A percentile compares a stretch with the other conserved stretches of the same genome.
Evolutionary conservation across 1,140 invertebrate species (phyloP).

Genomic region (Brachystomella parvula): DNA sequence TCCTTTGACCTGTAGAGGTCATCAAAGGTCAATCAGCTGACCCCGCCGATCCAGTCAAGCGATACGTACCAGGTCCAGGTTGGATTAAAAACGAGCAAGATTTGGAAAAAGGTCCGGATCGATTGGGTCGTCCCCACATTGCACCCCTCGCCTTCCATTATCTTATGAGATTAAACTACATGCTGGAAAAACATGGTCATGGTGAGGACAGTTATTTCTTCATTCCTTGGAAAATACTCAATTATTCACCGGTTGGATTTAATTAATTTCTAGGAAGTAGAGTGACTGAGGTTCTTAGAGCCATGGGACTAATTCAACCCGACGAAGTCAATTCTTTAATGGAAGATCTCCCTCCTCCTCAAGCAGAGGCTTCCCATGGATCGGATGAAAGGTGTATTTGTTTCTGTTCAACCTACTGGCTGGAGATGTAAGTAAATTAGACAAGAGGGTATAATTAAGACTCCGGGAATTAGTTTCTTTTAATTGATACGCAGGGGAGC

Average conservation of each 20-base stretch:
- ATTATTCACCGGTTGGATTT: background rate
- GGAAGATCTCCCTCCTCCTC: slow-evolving; percentile 67
- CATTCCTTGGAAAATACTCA: slow-evolving; percentile 7
- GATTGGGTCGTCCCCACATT: slow-evolving; percentile 78
- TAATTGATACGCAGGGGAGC: too few species aligned
- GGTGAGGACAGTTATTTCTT: slow-evolving; percentile 46
- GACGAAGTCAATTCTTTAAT: slow-evolving; percentile 74
- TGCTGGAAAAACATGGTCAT: slow-evolving; percentile 67
- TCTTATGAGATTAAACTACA: slow-evolving; percentile 73
- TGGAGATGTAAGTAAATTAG: too few species aligned
- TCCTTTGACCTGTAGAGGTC: too few species aligned
- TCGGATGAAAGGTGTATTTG: slow-evolving; percentile 56
- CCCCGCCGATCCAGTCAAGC: too few species aligned
- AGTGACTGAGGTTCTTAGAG: slow-evolving; percentile 75
- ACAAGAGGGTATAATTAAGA: too few species aligned
- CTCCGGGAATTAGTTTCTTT: too few species aligned
- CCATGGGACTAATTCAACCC: slow-evolving; percentile 71
- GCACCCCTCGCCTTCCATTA: slow-evolving; percentile 88
- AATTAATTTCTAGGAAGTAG: slow-evolving; percentile 47
- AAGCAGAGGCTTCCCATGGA: slow-evolving; percentile 76
- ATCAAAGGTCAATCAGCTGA: too few species aligned
- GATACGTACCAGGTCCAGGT: too few species aligned
- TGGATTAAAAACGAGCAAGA: slow-evolving; percentile 96
- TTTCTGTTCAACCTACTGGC: too few species aligned
- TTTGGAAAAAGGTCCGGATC: slow-evolving; percentile 75